Conservation (phyloP, 2,888 invertebrate species). For the Ennomos fuscantarius region DNA sequence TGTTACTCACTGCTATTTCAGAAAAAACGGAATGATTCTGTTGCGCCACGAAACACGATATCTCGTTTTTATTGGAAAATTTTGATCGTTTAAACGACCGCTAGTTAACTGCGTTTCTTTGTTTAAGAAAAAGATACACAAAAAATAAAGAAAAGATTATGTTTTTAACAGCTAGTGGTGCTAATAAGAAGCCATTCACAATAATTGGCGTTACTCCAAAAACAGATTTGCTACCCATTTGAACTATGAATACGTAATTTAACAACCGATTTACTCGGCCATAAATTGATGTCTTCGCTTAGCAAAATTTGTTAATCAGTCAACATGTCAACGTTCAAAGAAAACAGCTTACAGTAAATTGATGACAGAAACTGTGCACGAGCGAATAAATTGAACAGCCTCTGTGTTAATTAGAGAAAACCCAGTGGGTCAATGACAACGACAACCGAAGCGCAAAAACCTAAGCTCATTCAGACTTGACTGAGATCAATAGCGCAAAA, state of each 20-base stretch:
- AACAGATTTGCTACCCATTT: slow-evolving; percentile 7
- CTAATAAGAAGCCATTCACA: slow-evolving; percentile 14
- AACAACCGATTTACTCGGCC: slow-evolving; percentile 7
- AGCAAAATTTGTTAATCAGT: slow-evolving; percentile 1
- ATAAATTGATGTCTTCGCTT: slow-evolving; percentile 9
- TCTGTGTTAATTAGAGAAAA: slow-evolving; percentile 71
- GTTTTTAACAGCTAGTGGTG: slow-evolving; percentile 17
- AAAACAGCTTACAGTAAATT: slow-evolving; percentile 21
- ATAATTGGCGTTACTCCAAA: slow-evolving; percentile 17
- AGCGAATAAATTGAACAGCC: slow-evolving; percentile 52
- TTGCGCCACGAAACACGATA: slow-evolving; percentile 18
- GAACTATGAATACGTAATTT: slow-evolving; percentile 10
- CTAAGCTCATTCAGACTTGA: slow-evolving; percentile 55
- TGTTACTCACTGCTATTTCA: slow-evolving; percentile 21
- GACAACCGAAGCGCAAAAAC: slow-evolving; percentile 50
- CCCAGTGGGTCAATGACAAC: slow-evolving; percentile 71
- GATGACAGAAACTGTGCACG: slow-evolving; percentile 12
- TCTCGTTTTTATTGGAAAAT: slow-evolving; percentile 21
- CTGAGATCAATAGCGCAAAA: slow-evolving; percentile 55
- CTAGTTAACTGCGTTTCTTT: slow-evolving; percentile 28
- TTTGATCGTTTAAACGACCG: slow-evolving; percentile 25
- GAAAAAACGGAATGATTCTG: slow-evolving; percentile 15
- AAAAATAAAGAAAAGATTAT: slow-evolving; percentile 13
- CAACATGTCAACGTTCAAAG: slow-evolving; percentile 10
- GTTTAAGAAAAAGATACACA: slow-evolving; percentile 3